These are phyloP conservation scores for Cephalopholis sonnerati DNA, from an alignment of 2,113 vertebrate species.

Conservation along the genomic window DNA sequence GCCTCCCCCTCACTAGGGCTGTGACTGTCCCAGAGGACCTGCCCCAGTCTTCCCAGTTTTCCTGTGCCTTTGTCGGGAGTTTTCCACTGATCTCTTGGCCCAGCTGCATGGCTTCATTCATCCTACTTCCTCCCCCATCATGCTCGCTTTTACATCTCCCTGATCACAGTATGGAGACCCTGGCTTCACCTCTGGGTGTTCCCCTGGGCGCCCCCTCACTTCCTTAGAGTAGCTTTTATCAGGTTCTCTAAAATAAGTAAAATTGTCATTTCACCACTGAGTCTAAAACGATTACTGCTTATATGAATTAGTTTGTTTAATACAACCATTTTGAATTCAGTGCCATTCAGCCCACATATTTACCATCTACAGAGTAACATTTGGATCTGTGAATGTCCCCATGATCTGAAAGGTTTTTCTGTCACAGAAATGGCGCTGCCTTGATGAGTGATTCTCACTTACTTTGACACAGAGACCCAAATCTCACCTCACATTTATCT, in stretches of 20 bases:
- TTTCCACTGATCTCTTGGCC: constrained; percentile 71
- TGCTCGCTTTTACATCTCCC: constrained; percentile 50
- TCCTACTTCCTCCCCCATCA: constrained; percentile 51
- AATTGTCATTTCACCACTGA: too few relatives aligned
- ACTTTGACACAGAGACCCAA: constrained; percentile 27
- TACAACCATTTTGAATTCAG: background rate
- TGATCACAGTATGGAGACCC: constrained; percentile 9
- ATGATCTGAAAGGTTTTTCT: constrained; percentile 5
- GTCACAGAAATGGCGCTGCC: background rate
- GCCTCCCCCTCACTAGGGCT: constrained; percentile 58
- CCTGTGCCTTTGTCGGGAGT: constrained; percentile 77
- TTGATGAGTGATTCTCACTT: constrained; percentile 19
- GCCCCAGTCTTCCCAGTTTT: constrained; percentile 71
- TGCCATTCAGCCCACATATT: background rate
- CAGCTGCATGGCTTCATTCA: constrained; percentile 66
- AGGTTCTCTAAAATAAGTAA: background rate
- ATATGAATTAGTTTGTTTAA: background rate
- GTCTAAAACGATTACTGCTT: background rate
- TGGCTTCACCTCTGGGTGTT: constrained; percentile 23
- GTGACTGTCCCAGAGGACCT: constrained; percentile 68
- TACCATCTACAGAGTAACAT: background rate
- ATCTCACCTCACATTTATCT: constrained; percentile 38
- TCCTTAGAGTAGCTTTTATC: background rate
- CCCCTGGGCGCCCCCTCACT: background rate
- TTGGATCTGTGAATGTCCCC: background rate